phyloP scores from a whole-genome alignment of 2,888 invertebrate genomes.

The Ophion slaviceki region DNA sequence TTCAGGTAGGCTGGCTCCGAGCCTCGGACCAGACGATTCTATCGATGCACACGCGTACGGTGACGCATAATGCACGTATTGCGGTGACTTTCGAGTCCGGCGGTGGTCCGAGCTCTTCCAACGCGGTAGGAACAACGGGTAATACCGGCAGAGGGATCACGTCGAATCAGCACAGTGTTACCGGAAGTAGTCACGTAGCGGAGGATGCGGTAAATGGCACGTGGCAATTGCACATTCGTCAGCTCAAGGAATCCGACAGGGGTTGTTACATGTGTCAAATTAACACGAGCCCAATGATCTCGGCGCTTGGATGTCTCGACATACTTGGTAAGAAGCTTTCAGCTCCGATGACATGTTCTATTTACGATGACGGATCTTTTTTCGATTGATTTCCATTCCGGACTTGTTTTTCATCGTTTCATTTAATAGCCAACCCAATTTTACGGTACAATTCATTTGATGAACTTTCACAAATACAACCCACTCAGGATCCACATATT shows the following conservation, averaged over 20 bases:
- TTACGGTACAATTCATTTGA: too few relatives aligned
- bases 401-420: too few relatives aligned
- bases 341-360: neutral
- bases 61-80: slow-evolving; percentile 93
- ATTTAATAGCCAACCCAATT: too few relatives aligned
- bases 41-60: slow-evolving; percentile 92
- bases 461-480: too few relatives aligned
- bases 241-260: slow-evolving; percentile 91
- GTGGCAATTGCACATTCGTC: slow-evolving; percentile 94
- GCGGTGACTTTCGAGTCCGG: slow-evolving; percentile 91
- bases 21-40: slow-evolving; percentile 96
- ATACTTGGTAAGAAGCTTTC: slow-evolving; percentile 88
- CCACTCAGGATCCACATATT: too few relatives aligned
- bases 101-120: slow-evolving; percentile 85
- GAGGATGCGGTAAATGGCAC: slow-evolving; percentile 92
- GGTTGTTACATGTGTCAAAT: slow-evolving; percentile 97
- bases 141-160: slow-evolving; percentile 93
- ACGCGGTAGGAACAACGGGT: slow-evolving; percentile 91
- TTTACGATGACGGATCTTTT: neutral
- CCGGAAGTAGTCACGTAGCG: slow-evolving; percentile 91
- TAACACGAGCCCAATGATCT: slow-evolving; percentile 94
- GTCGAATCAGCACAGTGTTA: slow-evolving; percentile 87
- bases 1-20: slow-evolving; percentile 94
- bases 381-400: neutral
- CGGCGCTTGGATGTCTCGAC: slow-evolving; percentile 94